A percentile compares a stretch with the other conserved stretches of the same genome.
phyloP scores from a whole-genome alignment of 2,797 vertebrate genomes.

The Chelidonichthys spinosus region DNA sequence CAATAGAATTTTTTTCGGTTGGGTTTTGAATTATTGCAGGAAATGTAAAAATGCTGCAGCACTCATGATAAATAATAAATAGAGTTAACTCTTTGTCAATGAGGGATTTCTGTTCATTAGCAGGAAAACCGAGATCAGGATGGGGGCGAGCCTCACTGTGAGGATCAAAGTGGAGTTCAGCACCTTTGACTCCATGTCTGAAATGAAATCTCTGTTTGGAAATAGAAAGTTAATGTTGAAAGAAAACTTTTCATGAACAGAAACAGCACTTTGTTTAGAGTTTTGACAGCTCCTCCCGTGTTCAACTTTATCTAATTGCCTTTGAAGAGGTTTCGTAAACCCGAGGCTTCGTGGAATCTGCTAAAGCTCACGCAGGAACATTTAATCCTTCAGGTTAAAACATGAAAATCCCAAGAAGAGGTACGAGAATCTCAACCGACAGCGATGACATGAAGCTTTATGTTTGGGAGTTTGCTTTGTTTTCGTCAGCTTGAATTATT shows the following conservation, averaged over 20 bases:
- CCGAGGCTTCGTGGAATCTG: not conserved
- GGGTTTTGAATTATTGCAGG: no score
- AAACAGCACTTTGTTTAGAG: not conserved
- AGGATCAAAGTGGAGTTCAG: conserved; percentile 24
- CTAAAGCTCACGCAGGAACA: not conserved
- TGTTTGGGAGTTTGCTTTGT: not conserved
- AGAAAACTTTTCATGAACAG: not conserved
- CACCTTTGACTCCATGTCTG: not conserved
- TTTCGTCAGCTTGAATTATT: not conserved
- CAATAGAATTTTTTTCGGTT: no score
- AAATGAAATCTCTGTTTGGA: not conserved
- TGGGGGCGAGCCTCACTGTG: conserved; percentile 7
- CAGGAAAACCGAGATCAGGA: not conserved
- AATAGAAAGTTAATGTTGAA: not conserved
- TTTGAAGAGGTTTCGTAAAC: conserved; percentile 27
- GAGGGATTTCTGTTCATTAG: not conserved
- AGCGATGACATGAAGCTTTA: not conserved
- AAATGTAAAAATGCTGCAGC: no score
- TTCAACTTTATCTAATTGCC: conserved; percentile 14
- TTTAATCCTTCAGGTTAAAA: conserved; percentile 12
- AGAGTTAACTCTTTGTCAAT: no score
- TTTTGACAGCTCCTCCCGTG: not conserved
- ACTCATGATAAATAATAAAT: no score
- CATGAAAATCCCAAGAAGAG: not conserved
- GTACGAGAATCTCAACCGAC: not conserved